Evolutionary conservation across 2,888 invertebrate genomes (phyloP).

Genomic region (Papilio gigon): DNA sequence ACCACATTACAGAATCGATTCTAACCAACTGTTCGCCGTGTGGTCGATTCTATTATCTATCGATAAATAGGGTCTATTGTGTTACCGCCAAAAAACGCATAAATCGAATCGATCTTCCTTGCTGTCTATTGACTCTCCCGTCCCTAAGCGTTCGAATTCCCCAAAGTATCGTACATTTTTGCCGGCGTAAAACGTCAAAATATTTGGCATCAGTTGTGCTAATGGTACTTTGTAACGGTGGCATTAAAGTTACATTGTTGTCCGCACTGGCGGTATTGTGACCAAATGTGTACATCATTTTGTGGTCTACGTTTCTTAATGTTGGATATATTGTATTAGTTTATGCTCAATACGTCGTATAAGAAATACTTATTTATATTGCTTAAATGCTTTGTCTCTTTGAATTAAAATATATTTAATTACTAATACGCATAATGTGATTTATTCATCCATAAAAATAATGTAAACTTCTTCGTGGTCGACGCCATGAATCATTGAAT

Average conservation of each 20-base stretch:
- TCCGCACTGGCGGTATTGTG: slow-evolving; percentile 62
- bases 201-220: slow-evolving; percentile 79
- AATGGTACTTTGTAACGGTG: slow-evolving; percentile 72
- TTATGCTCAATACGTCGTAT: slow-evolving; percentile 29
- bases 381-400: neutral
- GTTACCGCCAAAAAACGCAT: slow-evolving; percentile 75
- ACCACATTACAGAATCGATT: slow-evolving; percentile 75
- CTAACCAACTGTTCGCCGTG: slow-evolving; percentile 73
- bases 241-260: slow-evolving; percentile 74
- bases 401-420: neutral
- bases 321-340: slow-evolving; percentile 42
- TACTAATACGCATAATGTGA: too few species aligned
- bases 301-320: slow-evolving; percentile 44
- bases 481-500: slow-evolving; percentile 48
- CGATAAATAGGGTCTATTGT: slow-evolving; percentile 78
- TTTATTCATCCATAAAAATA: too few species aligned
- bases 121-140: slow-evolving; percentile 70
- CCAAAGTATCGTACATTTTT: slow-evolving; percentile 74
- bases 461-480: neutral
- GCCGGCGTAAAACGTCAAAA: slow-evolving; percentile 76
- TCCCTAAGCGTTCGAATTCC: slow-evolving; percentile 67
- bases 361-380: neutral
- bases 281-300: slow-evolving; percentile 70
- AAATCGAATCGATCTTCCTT: slow-evolving; percentile 80
- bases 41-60: slow-evolving; percentile 72